Percentiles rank a stretch among this genome's conserved stretches.
Evolutionary conservation across 2,113 vertebrate genomes (phyloP).

Genomic region (Marmota flaviventris): DNA sequence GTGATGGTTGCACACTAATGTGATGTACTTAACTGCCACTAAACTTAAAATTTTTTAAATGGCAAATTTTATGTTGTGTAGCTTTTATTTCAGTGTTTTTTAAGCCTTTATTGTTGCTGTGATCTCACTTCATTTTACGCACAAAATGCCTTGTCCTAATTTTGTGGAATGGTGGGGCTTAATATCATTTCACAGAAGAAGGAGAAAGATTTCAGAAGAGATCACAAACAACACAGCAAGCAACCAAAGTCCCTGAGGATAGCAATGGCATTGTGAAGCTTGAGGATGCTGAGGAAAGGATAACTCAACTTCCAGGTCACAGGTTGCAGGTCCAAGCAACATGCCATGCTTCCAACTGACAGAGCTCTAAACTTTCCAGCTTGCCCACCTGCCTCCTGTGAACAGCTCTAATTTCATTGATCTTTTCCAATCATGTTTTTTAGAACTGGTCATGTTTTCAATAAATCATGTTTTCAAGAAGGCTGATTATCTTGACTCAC

Average conservation of each 20-base stretch:
- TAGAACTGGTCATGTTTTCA: neutral
- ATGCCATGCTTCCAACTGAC: neutral
- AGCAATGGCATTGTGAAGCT: neutral
- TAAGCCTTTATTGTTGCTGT: neutral
- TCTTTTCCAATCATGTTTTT: neutral
- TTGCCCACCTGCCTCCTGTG: too few species aligned
- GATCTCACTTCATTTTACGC: neutral
- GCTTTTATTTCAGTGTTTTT: too few species aligned
- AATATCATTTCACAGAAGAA: neutral
- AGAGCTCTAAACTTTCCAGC: neutral
- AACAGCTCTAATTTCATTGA: neutral
- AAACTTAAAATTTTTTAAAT: neutral
- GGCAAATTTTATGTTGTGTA: neutral
- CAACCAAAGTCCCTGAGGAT: neutral
- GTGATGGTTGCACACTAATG: too few species aligned
- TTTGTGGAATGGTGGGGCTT: neutral
- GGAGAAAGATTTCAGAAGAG: too few species aligned
- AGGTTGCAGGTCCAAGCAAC: neutral
- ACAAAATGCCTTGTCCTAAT: neutral
- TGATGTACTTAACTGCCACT: neutral
- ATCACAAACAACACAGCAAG: neutral
- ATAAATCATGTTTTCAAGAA: neutral
- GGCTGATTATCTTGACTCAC: neutral
- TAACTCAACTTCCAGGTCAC: neutral
- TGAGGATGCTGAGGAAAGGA: neutral